These are phyloP conservation scores for chimpanzee (Pan troglodytes) DNA, from an alignment of 2,113 vertebrate genomes.

Conservation along the genomic window NHGRI_mPanTro3-v2.1_pri NC_072411.2:71651001-71651500, in stretches of 20 bases:
- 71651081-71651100: neutral
- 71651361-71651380: constrained; percentile 30
- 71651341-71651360: neutral
- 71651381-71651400: neutral
- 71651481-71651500: neutral
- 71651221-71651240: constrained; percentile 11
- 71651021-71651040: neutral
- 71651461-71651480: neutral
- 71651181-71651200: neutral
- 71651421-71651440: neutral
- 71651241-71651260: neutral
- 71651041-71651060: constrained; percentile 1
- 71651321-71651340: constrained; percentile 4
- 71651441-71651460: neutral
- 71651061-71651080: neutral
- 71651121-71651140: neutral
- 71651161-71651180: neutral
- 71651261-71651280: neutral
- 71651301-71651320: neutral
- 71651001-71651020: neutral
- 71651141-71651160: neutral
- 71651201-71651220: neutral
- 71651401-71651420: neutral
- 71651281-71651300: neutral
- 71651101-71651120: neutral